A percentile compares a stretch with the other conserved stretches of the same genome.
These are phyloP conservation scores for Pelecanus crispus DNA, from an alignment of 2,113 vertebrate genomes.

Conservation along the genomic window DNA sequence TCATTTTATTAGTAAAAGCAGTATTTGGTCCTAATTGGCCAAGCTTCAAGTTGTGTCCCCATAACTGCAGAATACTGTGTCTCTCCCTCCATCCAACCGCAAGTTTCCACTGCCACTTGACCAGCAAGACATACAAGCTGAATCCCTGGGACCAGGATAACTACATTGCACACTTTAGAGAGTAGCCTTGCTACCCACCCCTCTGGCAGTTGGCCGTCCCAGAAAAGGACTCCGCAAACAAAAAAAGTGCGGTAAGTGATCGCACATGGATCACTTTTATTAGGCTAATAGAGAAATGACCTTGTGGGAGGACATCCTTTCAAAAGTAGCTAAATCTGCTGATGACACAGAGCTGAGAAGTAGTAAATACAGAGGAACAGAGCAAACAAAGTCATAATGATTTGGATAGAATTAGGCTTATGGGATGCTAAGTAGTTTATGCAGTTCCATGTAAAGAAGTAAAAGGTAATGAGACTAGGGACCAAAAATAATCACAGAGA, in stretches of 20 bases:
- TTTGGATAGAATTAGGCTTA: slow-evolving; percentile 65
- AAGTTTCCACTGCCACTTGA: neutral
- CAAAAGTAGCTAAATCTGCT: slow-evolving; percentile 52
- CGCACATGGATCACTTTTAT: neutral
- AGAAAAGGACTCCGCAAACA: neutral
- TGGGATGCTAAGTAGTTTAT: slow-evolving; percentile 62
- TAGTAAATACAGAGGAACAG: slow-evolving; percentile 61
- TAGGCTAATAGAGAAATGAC: neutral
- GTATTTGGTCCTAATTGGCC: neutral
- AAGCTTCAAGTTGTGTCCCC: neutral
- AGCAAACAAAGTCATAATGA: slow-evolving; percentile 66
- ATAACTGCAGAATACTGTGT: neutral
- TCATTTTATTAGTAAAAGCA: neutral
- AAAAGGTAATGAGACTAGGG: slow-evolving; percentile 48
- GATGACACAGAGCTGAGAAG: slow-evolving; percentile 41
- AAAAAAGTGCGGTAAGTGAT: neutral
- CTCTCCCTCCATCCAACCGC: neutral
- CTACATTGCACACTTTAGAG: neutral
- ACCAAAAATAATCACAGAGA: slow-evolving; percentile 36
- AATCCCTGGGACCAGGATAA: neutral
- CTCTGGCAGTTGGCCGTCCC: neutral
- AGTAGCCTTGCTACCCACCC: neutral
- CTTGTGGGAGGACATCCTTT: slow-evolving; percentile 38
- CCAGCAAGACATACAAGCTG: neutral
- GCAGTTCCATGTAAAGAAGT: slow-evolving; percentile 46